Percentiles rank a stretch among this genome's conserved stretches.
These are phyloP conservation scores for Lycaena phlaeas DNA, from an alignment of 2,888 invertebrate genomes.

Conservation along the genomic window DNA sequence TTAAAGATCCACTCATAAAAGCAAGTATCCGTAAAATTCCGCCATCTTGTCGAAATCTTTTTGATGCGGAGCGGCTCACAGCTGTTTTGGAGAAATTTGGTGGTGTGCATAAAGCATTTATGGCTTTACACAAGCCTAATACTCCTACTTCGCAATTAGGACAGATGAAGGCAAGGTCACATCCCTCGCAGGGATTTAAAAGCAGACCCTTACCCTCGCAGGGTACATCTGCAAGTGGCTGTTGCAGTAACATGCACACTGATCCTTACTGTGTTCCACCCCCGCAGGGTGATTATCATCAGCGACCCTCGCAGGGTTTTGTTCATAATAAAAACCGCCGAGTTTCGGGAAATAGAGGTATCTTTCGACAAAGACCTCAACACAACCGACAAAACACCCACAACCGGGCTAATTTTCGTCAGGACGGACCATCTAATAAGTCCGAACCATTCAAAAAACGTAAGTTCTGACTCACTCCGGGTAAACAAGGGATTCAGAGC, in stretches of 20 bases:
- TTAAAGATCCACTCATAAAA: too few relatives aligned
- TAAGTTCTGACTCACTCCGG: background rate
- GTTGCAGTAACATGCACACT: too few relatives aligned
- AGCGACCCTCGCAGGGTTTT: constrained; percentile 3
- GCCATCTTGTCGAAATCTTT: too few relatives aligned
- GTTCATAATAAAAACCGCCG: background rate
- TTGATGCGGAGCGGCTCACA: too few relatives aligned
- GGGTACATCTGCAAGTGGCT: too few relatives aligned
- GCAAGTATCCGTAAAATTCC: too few relatives aligned
- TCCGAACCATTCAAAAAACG: background rate
- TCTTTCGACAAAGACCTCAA: background rate
- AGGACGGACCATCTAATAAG: background rate
- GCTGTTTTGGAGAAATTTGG: too few relatives aligned
- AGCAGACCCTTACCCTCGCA: too few relatives aligned
- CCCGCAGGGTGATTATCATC: background rate
- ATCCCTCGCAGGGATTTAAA: constrained; percentile 3
- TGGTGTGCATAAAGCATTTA: too few relatives aligned
- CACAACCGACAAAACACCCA: background rate
- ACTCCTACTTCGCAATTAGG: background rate
- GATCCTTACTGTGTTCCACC: background rate
- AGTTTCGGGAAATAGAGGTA: background rate
- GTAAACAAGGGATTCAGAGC: background rate
- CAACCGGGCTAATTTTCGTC: background rate
- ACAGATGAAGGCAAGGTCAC: background rate
- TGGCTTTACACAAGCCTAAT: too few relatives aligned